A percentile compares a stretch with the other conserved stretches of the same genome.
phyloP scores from a whole-genome alignment of 2,113 vertebrate species.

The Urocolius indicus region DNA sequence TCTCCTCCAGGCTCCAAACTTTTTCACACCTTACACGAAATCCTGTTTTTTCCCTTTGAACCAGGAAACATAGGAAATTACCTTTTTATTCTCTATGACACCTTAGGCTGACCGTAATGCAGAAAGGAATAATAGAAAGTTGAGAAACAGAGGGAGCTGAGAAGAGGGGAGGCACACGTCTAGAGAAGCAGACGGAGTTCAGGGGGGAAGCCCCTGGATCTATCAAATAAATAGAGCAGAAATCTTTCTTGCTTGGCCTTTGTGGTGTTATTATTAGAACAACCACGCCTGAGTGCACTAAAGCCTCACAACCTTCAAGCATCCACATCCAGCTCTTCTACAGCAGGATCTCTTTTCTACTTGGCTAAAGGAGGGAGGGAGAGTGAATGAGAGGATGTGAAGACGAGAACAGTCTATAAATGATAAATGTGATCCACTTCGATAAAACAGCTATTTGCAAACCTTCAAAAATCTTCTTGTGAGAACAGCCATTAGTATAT shows the following conservation, averaged over 20 bases:
- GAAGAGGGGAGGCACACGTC: neutral
- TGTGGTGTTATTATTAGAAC: conserved; percentile 76
- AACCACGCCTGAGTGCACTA: conserved; percentile 57
- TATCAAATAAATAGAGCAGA: conserved; percentile 75
- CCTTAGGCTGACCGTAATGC: neutral
- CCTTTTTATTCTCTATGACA: neutral
- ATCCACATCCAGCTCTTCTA: conserved; percentile 28
- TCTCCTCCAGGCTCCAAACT: neutral
- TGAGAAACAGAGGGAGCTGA: conserved; percentile 11
- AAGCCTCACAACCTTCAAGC: conserved; percentile 57
- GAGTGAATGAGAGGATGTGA: neutral
- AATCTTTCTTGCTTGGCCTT: conserved; percentile 72
- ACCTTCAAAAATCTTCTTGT: conserved; percentile 37
- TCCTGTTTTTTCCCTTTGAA: neutral
- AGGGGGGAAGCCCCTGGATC: conserved; percentile 27
- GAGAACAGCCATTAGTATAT: conserved; percentile 36
- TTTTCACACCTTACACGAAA: neutral
- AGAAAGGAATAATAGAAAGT: neutral
- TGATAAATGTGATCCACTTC: conserved; percentile 26
- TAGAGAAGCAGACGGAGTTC: conserved; percentile 53
- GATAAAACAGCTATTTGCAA: conserved; percentile 44
- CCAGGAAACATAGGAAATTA: neutral
- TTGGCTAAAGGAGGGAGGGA: neutral
- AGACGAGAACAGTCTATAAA: neutral
- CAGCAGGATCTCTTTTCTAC: neutral